A percentile compares a stretch with the other conserved stretches of the same genome.
Evolutionary conservation across 1,140 invertebrate genomes (phyloP).

Genomic region (Drosophila nigromelanica): DNA sequence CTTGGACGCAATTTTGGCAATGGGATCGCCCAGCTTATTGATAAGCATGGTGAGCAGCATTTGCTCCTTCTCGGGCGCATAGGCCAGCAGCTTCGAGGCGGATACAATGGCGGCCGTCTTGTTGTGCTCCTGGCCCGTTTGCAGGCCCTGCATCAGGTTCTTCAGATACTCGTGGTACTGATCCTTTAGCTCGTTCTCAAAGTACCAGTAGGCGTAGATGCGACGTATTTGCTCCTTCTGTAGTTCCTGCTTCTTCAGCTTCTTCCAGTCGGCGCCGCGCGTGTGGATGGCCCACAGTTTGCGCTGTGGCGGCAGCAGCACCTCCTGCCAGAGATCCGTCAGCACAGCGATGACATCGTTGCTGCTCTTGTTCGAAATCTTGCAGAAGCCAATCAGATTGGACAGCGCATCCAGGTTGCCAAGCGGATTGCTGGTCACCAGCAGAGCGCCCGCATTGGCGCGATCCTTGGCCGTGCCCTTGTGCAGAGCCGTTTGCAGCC

Average conservation of each 20-base stretch:
- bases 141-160: conserved; percentile 77
- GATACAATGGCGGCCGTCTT: conserved; percentile 92
- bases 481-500: conserved; percentile 89
- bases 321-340: conserved; percentile 88
- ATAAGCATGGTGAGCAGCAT: conserved; percentile 92
- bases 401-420: conserved; percentile 88
- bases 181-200: conserved; percentile 90
- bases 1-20: conserved; percentile 93
- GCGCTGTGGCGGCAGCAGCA: conserved; percentile 87
- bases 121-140: conserved; percentile 87
- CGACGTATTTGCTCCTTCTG: conserved; percentile 82
- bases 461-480: conserved; percentile 91
- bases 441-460: conserved; percentile 89
- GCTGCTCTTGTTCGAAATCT: conserved; percentile 88
- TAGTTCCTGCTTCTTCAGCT: conserved; percentile 53
- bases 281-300: conserved; percentile 88
- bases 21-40: conserved; percentile 98
- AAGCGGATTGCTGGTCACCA: conserved; percentile 91
- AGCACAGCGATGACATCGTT: conserved; percentile 87
- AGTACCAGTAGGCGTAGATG: conserved; percentile 86
- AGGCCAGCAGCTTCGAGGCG: conserved; percentile 91
- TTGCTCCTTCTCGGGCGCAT: conserved; percentile 95
- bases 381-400: conserved; percentile 88
- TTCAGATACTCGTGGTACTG: conserved; percentile 85
- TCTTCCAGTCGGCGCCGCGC: conserved; percentile 85